Percentiles rank a stretch among this genome's conserved stretches.
Evolutionary conservation across 2,888 invertebrate species (phyloP).

Genomic region (Julus scanicus): DNA sequence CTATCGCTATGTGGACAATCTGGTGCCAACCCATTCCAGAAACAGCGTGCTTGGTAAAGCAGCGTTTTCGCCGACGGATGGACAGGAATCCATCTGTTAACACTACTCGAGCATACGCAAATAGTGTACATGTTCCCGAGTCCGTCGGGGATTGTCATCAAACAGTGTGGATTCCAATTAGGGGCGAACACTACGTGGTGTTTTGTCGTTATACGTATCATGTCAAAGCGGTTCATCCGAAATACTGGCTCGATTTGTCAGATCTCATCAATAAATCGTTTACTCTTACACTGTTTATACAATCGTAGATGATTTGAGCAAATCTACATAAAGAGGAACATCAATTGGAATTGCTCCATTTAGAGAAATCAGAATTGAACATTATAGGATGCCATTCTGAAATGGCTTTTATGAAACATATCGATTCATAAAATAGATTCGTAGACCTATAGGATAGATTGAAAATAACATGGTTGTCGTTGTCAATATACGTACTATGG

Average conservation of each 20-base stretch:
- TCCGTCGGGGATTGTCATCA: neutral
- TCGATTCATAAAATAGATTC: neutral
- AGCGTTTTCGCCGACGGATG: neutral
- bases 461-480: neutral
- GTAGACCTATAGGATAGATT: neutral
- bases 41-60: slow-evolving; percentile 1
- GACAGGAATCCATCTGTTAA: slow-evolving; percentile 50
- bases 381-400: neutral
- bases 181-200: neutral
- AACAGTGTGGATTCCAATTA: neutral
- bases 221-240: neutral
- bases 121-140: neutral
- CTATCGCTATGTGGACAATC: slow-evolving; percentile 49
- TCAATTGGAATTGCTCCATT: neutral
- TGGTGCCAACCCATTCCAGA: slow-evolving; percentile 41
- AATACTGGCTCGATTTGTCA: neutral
- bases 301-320: neutral
- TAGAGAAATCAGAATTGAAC: neutral
- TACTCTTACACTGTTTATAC: neutral
- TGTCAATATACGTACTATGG: no score
- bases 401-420: neutral
- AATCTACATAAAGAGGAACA: neutral
- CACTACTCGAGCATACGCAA: neutral
- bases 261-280: slow-evolving; percentile 15
- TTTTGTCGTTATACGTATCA: neutral